These are phyloP conservation scores for Anadara kagoshimensis DNA, from an alignment of 1,140 invertebrate species.

Conservation along the genomic window DNA sequence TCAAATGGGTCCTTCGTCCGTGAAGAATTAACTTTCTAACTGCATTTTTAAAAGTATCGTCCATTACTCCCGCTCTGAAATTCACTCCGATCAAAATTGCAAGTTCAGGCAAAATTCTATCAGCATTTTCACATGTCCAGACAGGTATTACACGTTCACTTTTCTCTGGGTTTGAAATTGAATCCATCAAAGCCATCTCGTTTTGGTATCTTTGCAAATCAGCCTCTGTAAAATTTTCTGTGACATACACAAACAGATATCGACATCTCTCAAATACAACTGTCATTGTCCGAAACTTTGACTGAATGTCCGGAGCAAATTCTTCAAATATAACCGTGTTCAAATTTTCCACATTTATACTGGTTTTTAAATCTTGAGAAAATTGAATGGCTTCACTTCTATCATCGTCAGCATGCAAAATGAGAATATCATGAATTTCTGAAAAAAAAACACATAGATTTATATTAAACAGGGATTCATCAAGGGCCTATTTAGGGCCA, in stretches of 20 bases:
- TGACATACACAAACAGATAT: slow-evolving; percentile 7
- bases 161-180: slow-evolving; percentile 2
- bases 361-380: neutral
- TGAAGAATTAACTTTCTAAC: no score
- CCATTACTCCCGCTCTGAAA: neutral
- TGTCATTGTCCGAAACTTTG: slow-evolving; percentile 2
- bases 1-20: no score
- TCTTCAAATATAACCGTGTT: slow-evolving; percentile 10
- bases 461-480: no score
- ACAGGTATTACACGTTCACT: slow-evolving; percentile 8
- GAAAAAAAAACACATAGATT: no score
- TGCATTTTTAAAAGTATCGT: neutral
- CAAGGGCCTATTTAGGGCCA: no score
- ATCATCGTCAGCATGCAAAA: slow-evolving; percentile 17
- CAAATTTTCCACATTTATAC: neutral
- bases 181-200: slow-evolving; percentile 10
- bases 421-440: slow-evolving; percentile 12
- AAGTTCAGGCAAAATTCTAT: slow-evolving; percentile 8
- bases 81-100: slow-evolving; percentile 6
- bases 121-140: neutral
- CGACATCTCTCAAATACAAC: slow-evolving; percentile 7
- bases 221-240: slow-evolving; percentile 13
- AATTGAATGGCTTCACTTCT: neutral
- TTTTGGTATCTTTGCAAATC: slow-evolving; percentile 10
- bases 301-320: slow-evolving; percentile 7